phyloP scores from a whole-genome alignment of 2,113 vertebrate species.

The Urocolius indicus region DNA sequence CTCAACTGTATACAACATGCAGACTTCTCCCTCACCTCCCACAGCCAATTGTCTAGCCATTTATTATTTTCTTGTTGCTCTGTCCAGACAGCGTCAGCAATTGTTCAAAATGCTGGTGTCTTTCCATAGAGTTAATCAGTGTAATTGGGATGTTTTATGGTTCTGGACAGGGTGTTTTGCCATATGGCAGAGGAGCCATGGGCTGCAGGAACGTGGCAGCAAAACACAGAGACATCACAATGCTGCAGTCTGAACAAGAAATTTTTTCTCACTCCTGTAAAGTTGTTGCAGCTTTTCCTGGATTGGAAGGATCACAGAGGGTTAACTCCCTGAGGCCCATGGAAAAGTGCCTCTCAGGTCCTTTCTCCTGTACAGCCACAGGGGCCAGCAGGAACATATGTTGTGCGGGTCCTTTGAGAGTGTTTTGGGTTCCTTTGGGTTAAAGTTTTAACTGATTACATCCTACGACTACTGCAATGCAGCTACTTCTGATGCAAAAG shows the following conservation, averaged over 20 bases:
- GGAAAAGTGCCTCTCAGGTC: neutral
- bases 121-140: constrained; percentile 65
- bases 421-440: neutral
- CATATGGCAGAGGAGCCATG: neutral
- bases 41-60: neutral
- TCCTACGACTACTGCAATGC: constrained; percentile 47
- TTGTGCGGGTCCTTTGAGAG: neutral
- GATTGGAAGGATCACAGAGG: neutral
- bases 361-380: neutral
- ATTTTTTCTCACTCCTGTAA: neutral
- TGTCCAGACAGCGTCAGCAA: neutral
- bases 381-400: rapidly evolving
- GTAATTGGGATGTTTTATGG: constrained; percentile 52
- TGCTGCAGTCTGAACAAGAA: constrained; percentile 22
- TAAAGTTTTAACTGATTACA: constrained; percentile 49
- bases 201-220: neutral
- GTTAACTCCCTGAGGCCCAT: neutral
- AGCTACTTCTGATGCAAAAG: constrained; percentile 49
- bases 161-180: constrained; percentile 33
- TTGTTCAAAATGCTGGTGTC: constrained; percentile 5
- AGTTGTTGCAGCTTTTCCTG: neutral
- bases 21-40: neutral
- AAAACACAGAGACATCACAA: neutral
- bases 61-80: constrained; percentile 17
- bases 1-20: neutral